phyloP scores from a whole-genome alignment of 2,888 invertebrate genomes.

The Drosophila niveifrons region DNA sequence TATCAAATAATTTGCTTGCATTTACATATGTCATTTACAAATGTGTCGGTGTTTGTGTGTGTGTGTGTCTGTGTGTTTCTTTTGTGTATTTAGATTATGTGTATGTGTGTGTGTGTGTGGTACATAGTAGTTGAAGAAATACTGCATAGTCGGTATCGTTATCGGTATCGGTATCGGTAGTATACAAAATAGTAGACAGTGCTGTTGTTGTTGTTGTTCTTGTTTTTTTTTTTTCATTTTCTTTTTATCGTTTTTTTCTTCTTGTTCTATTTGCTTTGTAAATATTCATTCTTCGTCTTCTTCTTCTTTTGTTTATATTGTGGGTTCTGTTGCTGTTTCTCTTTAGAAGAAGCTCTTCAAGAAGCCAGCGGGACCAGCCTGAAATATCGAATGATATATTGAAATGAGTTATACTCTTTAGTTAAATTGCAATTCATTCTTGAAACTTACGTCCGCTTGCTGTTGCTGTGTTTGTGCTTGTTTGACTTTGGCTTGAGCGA shows the following conservation, averaged over 20 bases:
- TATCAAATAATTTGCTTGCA: slow-evolving; percentile 73
- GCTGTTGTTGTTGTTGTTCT: slow-evolving; percentile 56
- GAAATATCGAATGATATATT: slow-evolving; percentile 27
- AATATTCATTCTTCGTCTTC: slow-evolving; percentile 42
- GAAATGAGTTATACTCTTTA: background rate
- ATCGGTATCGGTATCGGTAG: slow-evolving; percentile 67
- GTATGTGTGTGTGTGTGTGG: slow-evolving; percentile 48
- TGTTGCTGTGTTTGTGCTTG: slow-evolving; percentile 95
- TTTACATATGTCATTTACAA: slow-evolving; percentile 79
- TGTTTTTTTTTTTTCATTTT: slow-evolving; percentile 6
- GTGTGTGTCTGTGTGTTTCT: slow-evolving; percentile 40
- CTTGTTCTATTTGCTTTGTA: slow-evolving; percentile 45
- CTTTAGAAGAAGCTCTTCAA: slow-evolving; percentile 97
- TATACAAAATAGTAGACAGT: slow-evolving; percentile 79
- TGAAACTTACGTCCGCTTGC: slow-evolving; percentile 86
- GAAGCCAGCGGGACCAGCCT: slow-evolving; percentile 97
- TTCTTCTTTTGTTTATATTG: slow-evolving; percentile 19
- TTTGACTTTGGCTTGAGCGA: slow-evolving; percentile 93
- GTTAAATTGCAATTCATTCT: background rate
- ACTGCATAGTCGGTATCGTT: slow-evolving; percentile 70
- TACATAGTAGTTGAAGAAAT: slow-evolving; percentile 66
- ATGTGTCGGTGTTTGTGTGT: slow-evolving; percentile 57
- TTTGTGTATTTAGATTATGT: background rate
- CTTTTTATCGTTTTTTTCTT: slow-evolving; percentile 8
- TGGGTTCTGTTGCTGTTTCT: slow-evolving; percentile 48